Base-by-base conservation (phyloP, 2,797 vertebrate species). In the Selene dorsalis region DNA sequence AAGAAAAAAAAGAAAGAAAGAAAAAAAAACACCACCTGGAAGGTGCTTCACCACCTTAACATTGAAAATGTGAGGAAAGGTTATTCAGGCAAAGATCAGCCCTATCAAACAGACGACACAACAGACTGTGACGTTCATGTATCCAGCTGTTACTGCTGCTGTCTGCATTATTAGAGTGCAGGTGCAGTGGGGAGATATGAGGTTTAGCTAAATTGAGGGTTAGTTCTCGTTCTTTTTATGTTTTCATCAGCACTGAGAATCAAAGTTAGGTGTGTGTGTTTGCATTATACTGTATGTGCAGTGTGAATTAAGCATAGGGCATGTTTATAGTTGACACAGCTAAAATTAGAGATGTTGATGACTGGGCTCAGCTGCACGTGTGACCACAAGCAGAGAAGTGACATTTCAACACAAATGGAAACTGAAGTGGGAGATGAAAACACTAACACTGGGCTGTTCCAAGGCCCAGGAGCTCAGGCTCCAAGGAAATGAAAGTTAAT, bases 261-360 rank as follows among this genome's bases (percentile, higher is more conserved):
- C 3, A 50, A 55, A 63, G 35, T 60, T 22, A 52, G 10, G 4
- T 9, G 2, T 48, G 18, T 43, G 26, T 41, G 39, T 3, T 41
- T 41, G 39, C 3, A 3, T 41, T 41, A 41, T 41, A 38, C 30
- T 3, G 3, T 38, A 41, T 41, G 39, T 13, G 14, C 32, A 35
- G 32, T 41, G 13, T 41, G 39, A 12, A 66, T 56, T 55, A 61
- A 59, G 47, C 52, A 55, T 16, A 28, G 22, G 22, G 22, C 22
- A 26, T 13, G n/a, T 9, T 9, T 1, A 28, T 16, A 28, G 24
- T 56, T 71, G 45, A 76, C 68, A 70, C 41, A 18, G 61, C 85
- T 89, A 87, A 88, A 85, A 80, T 87, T 77, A 86, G 85, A 75
- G 24, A 52, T 66, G 69, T 47, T 73, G 83, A 81, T 85, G 79